Base-by-base conservation (phyloP, 2,888 invertebrate genomes). In the Drosophila kokeensis region DNA sequence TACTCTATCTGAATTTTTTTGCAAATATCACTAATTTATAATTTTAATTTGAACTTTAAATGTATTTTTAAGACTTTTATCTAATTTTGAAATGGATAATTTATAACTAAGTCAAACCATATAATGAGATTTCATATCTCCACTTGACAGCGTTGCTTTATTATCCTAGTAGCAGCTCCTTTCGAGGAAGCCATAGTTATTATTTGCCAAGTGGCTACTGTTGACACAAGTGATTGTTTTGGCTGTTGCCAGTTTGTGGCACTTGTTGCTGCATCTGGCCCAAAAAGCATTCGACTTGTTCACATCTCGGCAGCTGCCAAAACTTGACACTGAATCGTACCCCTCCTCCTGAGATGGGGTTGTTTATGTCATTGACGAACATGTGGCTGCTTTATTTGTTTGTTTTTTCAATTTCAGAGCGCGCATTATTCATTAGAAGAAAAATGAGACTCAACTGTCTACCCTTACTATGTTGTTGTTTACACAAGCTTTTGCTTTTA, bases 341-440 rank as follows among this genome's bases (percentile, higher is more conserved):
- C 10, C 54, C 50, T 2, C 18, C 2, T 27, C 18, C 0, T 4
- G 18, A 18, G 24, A 27, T 4, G 27, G 27, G 18, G 11, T 7
- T 36, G 36, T 18, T 11, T 36, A 36, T 18, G 4, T 10, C 40
- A 40, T 57, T 30, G 60, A 63, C 54, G 58, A 63, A 55, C 62
- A 68, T 68, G 65, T 42, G 38, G 65, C 32, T 61, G 49, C 27
- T 65, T 87, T 81, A 90, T 87, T 84, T 90, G 82, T 89, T 90
- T 90, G 87, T 73, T 90, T 90, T 21, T 89, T 84, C 88, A 84
- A 90, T 89, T 90, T 79, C 66, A 68, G 57, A 45, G 38, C 66
- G 42, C 79, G 70, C 67, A 87, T 89, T 88, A 86, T 87, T 89
- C 88, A 87, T 86, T 86, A 74, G 66, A 73, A 64, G 68, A 38